Conservation (phyloP, 2,113 vertebrate genomes). For the Orycteropus afer region DNA sequence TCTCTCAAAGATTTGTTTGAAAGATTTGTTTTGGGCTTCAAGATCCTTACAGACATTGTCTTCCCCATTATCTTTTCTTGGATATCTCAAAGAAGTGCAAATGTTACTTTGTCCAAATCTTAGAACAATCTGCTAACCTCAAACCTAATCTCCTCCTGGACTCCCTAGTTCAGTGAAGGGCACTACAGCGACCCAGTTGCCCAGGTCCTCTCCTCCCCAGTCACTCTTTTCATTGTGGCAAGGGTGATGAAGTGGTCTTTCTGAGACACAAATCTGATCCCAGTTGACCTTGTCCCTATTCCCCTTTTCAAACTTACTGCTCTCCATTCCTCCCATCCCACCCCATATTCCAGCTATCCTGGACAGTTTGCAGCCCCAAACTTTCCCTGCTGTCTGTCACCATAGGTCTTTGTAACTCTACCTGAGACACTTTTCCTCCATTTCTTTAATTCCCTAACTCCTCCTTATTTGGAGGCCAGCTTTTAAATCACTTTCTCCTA, state of each 20-base stretch:
- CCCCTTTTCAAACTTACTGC: not conserved
- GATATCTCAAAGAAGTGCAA: not conserved
- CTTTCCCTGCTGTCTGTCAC: not conserved
- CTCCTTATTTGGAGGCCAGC: not conserved
- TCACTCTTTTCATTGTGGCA: not conserved
- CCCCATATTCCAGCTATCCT: not conserved
- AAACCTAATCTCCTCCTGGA: not conserved
- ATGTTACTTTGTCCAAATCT: not conserved
- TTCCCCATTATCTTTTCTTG: not conserved
- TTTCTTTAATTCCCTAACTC: not conserved
- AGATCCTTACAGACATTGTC: not conserved
- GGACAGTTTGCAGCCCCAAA: not conserved
- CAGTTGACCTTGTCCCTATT: not conserved
- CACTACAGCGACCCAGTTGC: not conserved
- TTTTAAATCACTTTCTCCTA: not conserved
- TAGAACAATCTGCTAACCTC: not conserved
- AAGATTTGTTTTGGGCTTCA: not conserved
- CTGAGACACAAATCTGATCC: not conserved
- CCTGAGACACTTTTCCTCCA: not conserved
- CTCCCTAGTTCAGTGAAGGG: not conserved
- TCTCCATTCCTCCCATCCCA: not conserved
- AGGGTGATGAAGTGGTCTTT: not conserved
- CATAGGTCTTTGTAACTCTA: not conserved
- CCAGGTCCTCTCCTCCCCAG: not conserved
- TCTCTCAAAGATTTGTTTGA: not conserved